phyloP scores from a whole-genome alignment of 1,140 invertebrate genomes.

The Andricus grossulariae region DNA sequence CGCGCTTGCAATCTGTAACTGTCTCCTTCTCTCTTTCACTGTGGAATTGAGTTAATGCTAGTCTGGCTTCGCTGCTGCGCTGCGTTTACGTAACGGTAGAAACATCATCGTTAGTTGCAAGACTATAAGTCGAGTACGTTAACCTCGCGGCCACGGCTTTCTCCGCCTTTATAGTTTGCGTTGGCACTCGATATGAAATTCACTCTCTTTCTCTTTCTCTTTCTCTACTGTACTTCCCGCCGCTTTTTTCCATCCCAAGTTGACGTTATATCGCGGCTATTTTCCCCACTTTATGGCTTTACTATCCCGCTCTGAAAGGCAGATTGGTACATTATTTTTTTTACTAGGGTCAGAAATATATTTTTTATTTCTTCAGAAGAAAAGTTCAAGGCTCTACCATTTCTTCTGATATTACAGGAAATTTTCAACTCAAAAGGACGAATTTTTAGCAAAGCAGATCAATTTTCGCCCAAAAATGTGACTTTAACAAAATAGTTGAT shows the following conservation, averaged over 20 bases:
- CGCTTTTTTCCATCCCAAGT: neutral
- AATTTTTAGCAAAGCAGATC: no score
- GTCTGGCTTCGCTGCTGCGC: slow-evolving; percentile 8
- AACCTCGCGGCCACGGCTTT: slow-evolving; percentile 59
- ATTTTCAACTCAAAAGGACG: no score
- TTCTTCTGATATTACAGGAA: no score
- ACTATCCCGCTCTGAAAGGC: no score
- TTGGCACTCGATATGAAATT: slow-evolving; percentile 26
- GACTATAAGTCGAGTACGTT: slow-evolving; percentile 59
- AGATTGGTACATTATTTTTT: no score
- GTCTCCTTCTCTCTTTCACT: neutral
- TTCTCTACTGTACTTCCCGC: slow-evolving; percentile 12
- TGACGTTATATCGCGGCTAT: no score
- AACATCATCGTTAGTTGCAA: slow-evolving; percentile 66
- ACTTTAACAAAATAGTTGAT: no score
- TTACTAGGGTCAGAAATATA: no score
- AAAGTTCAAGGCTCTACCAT: no score
- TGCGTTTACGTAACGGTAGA: slow-evolving; percentile 65
- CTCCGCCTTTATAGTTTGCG: slow-evolving; percentile 45
- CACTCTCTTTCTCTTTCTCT: slow-evolving; percentile 22
- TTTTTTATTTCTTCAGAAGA: no score
- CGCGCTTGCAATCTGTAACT: neutral
- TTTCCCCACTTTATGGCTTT: no score
- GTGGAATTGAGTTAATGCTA: slow-evolving; percentile 2
- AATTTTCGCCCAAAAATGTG: no score